Base-by-base conservation (phyloP, 2,113 vertebrate genomes). In the Capreolus pygargus region DNA sequence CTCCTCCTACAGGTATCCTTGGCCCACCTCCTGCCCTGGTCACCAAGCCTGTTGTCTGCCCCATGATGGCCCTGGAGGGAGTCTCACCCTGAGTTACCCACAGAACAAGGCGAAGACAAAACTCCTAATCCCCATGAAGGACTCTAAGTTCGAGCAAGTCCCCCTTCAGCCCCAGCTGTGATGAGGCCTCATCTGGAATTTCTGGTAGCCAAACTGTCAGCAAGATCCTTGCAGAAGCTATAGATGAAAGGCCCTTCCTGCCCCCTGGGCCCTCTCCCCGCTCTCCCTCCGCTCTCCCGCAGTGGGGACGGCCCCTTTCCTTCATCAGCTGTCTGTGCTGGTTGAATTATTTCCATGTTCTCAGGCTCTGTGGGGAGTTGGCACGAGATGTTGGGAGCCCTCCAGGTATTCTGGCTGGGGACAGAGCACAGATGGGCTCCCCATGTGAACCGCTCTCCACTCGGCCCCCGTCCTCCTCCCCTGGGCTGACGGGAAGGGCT, bases 251-350 rank as follows among this genome's bases (percentile, higher is more conserved):
- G 10, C 14, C 33, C 5, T 36, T 61, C 55, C 30, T 33, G 11
- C 7, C 43, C 33, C 8, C 4, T 5, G 17, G 1, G 33, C n/a
- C 39, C 25, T 74, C 47, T 58, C 16, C 84, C 55, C 0, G 4
- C 0, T 0, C 83, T 30, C 86, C 90, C 19, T 81, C 55, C 0
- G 2, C 0, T 0, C 76, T n/a, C 86, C 90, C 5, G 1, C n/a
- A 39, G 36, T 43, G 70, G 5, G 57, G 3, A 10, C 0, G 33
- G 25, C 12, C 27, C 36, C 39, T 16, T 58, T 30, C 28, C 60
- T 50, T 57, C 60, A 13, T 19, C 86, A 50, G 54, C 86, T 58
- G 28, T 85, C 64, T 57, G n/a, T 8, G 36, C 67, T 52, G 39
- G 10, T 27, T 36, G 76, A 55, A 79, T 60, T 28, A 36, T 19